Evolutionary conservation across 2,113 vertebrate genomes (phyloP).

Genomic region (Muntiacus reevesi): DNA sequence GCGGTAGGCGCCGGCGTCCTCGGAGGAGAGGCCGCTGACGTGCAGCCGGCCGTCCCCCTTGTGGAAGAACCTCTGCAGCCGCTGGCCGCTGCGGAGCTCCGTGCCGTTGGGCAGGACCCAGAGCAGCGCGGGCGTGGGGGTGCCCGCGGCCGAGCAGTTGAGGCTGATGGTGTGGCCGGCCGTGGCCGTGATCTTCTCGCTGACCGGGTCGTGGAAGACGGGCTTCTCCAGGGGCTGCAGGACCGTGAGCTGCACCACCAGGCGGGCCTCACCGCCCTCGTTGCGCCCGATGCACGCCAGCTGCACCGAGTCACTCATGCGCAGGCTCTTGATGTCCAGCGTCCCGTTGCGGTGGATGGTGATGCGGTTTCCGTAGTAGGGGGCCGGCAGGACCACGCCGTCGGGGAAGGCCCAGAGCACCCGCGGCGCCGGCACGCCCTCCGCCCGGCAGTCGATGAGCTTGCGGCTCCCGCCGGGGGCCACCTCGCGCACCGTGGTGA

Average conservation of each 20-base stretch:
- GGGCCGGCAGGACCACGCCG: conserved; percentile 89
- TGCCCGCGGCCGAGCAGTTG: conserved; percentile 87
- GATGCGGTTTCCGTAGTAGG: conserved; percentile 87
- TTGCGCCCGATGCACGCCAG: conserved; percentile 89
- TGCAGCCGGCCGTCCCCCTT: conserved; percentile 85
- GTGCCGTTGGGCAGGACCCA: conserved; percentile 92
- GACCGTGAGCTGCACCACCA: conserved; percentile 86
- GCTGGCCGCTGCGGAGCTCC: conserved; percentile 80
- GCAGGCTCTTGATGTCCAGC: conserved; percentile 84
- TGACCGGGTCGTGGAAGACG: conserved; percentile 75
- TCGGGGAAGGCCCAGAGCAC: conserved; percentile 92
- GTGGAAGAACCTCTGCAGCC: conserved; percentile 84
- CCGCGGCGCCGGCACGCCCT: conserved; percentile 84
- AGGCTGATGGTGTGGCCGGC: conserved; percentile 87
- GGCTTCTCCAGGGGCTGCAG: conserved; percentile 78
- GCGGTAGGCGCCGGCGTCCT: conserved; percentile 88
- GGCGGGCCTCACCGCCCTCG: conserved; percentile 88
- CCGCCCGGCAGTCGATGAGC: conserved; percentile 85
- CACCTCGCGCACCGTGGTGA: conserved; percentile 77
- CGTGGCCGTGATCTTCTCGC: conserved; percentile 81
- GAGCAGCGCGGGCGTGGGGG: conserved; percentile 73
- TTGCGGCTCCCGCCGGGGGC: conserved; percentile 80
- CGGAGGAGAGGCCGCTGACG: conserved; percentile 82
- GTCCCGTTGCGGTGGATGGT: conserved; percentile 92
- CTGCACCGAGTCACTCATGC: conserved; percentile 83